Evolutionary conservation across 2,888 invertebrate species (phyloP).

Genomic region (Odontocerum albicorne): DNA sequence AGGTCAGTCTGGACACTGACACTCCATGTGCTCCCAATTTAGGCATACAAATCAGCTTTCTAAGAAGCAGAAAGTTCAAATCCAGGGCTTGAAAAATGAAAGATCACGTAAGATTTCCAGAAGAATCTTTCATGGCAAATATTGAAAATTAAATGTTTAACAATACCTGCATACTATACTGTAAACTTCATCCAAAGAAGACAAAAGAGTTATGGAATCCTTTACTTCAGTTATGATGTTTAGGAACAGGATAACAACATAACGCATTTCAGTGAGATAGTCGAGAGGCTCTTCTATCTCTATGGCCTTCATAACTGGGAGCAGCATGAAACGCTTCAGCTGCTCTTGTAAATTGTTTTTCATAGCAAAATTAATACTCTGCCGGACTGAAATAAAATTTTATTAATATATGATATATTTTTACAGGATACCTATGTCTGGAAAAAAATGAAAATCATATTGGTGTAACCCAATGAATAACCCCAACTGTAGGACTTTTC

Average conservation of each 20-base stretch:
- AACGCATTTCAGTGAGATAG: constrained; percentile 72
- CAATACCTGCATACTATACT: constrained; percentile 52
- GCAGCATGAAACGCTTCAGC: constrained; percentile 59
- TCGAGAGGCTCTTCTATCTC: constrained; percentile 69
- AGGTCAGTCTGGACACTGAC: too few species aligned
- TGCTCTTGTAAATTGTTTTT: constrained; percentile 47
- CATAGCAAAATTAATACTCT: constrained; percentile 50
- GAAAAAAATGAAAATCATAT: too few species aligned
- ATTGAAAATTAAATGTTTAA: background rate
- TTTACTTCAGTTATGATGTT: constrained; percentile 57
- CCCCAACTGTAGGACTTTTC: too few species aligned
- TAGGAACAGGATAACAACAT: constrained; percentile 68
- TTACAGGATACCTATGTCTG: too few species aligned
- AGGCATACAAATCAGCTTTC: too few species aligned
- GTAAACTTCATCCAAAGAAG: constrained; percentile 56
- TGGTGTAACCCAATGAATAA: too few species aligned
- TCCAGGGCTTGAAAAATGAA: too few species aligned
- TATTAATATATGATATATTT: too few species aligned
- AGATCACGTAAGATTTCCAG: too few species aligned
- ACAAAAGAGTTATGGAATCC: constrained; percentile 49
- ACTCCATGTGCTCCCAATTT: too few species aligned
- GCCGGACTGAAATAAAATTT: constrained; percentile 47
- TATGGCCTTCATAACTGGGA: constrained; percentile 62
- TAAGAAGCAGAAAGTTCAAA: too few species aligned
- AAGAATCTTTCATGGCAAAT: background rate